Percentiles rank a stretch among this genome's conserved stretches.
phyloP scores from a whole-genome alignment of 2,888 invertebrate species.

The Bembecia ichneumoniformis region DNA sequence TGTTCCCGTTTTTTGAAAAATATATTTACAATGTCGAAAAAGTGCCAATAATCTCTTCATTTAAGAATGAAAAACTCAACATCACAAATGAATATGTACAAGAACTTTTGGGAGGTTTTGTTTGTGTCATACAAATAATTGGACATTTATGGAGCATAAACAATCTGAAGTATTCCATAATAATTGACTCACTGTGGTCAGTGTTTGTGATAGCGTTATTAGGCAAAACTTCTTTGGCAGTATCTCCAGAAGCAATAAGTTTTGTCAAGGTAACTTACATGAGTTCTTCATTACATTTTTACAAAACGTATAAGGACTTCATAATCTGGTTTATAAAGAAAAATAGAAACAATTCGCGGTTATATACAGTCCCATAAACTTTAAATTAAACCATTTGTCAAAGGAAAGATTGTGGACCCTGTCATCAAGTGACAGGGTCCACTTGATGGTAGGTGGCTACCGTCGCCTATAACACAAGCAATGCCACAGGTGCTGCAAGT shows the following conservation, averaged over 20 bases:
- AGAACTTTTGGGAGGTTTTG: slow-evolving; percentile 45
- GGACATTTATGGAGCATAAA: slow-evolving; percentile 53
- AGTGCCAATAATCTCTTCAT: slow-evolving; percentile 25
- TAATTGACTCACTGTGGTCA: slow-evolving; percentile 54
- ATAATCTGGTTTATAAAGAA: too few relatives aligned
- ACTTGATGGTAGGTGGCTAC: too few relatives aligned
- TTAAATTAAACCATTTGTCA: too few relatives aligned
- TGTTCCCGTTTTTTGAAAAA: slow-evolving; percentile 54
- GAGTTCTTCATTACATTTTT: too few relatives aligned
- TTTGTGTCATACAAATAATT: slow-evolving; percentile 51
- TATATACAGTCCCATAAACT: too few relatives aligned
- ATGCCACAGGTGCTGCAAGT: too few relatives aligned
- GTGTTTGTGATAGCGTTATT: slow-evolving; percentile 42
- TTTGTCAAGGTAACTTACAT: slow-evolving; percentile 45
- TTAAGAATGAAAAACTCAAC: slow-evolving; percentile 29
- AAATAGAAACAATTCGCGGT: too few relatives aligned
- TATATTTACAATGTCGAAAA: slow-evolving; percentile 39
- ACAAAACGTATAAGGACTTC: too few relatives aligned
- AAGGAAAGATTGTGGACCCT: too few relatives aligned
- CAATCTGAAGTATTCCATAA: slow-evolving; percentile 40
- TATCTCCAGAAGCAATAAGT: slow-evolving; percentile 36
- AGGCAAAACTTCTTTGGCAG: slow-evolving; percentile 25
- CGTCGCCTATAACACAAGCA: too few relatives aligned
- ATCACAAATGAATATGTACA: slow-evolving; percentile 39
- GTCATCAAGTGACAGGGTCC: too few relatives aligned